Percentiles rank a stretch among this genome's conserved stretches.
Evolutionary conservation across 2,888 invertebrate species (phyloP).

Genomic region (Aethes cnicana): DNA sequence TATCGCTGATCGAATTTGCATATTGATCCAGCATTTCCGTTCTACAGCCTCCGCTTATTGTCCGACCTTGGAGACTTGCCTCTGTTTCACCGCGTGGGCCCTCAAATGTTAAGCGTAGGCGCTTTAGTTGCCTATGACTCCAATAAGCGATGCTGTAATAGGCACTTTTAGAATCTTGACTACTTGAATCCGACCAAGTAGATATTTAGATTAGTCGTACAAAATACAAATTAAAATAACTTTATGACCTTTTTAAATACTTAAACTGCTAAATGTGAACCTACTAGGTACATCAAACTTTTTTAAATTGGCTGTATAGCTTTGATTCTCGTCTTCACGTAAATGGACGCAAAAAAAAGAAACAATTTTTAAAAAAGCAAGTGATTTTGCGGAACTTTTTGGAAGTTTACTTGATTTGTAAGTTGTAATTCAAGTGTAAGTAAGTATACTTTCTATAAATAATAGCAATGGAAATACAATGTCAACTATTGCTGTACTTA

Average conservation of each 20-base stretch:
- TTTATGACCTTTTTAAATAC: too few relatives aligned
- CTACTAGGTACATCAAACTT: too few relatives aligned
- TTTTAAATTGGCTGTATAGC: neutral
- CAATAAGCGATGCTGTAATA: constrained; percentile 41
- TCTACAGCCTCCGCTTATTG: constrained; percentile 54
- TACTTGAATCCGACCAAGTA: constrained; percentile 3
- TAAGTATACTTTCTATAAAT: too few relatives aligned
- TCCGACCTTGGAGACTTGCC: too few relatives aligned
- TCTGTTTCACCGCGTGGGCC: constrained; percentile 58
- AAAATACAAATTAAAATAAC: too few relatives aligned
- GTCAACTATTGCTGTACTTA: constrained; percentile 63
- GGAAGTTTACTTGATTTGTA: too few relatives aligned
- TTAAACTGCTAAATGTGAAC: too few relatives aligned
- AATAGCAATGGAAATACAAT: constrained; percentile 52
- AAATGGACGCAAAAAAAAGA: neutral
- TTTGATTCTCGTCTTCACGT: neutral
- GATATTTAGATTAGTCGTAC: neutral
- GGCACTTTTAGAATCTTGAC: constrained; percentile 21
- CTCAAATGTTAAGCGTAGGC: constrained; percentile 40
- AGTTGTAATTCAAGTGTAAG: too few relatives aligned
- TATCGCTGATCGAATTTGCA: constrained; percentile 58
- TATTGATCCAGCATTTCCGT: constrained; percentile 76
- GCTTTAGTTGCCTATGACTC: too few relatives aligned
- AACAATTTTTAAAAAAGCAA: too few relatives aligned
- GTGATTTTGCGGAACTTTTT: too few relatives aligned